Percentiles rank a stretch among this genome's conserved stretches.
phyloP scores from a whole-genome alignment of 2,797 vertebrate species.

The Peromyscus nudipes region DNA sequence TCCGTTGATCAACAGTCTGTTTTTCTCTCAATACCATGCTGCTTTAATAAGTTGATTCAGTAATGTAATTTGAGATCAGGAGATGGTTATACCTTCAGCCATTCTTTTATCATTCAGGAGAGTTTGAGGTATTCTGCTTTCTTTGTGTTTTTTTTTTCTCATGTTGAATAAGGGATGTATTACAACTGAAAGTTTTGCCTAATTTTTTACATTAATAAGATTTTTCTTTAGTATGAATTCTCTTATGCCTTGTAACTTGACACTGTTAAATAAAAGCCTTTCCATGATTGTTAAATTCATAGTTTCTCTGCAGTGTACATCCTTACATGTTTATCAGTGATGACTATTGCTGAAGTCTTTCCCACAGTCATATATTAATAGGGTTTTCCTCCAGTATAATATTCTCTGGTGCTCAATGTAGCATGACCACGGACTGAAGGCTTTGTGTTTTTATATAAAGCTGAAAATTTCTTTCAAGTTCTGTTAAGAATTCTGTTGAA shows the following conservation, averaged over 20 bases:
- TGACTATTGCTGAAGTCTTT: neutral
- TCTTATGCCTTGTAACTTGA: slow-evolving; percentile 9
- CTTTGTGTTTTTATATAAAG: neutral
- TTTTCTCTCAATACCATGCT: no score
- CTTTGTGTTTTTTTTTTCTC: neutral
- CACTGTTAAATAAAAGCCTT: neutral
- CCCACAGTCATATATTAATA: neutral
- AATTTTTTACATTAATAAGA: neutral
- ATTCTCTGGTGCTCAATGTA: slow-evolving; percentile 48
- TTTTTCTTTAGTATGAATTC: slow-evolving; percentile 30
- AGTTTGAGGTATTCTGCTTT: no score
- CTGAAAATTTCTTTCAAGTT: no score
- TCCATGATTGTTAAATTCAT: neutral
- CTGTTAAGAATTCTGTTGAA: no score
- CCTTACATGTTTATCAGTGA: neutral
- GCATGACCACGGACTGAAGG: neutral
- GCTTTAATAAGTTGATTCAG: no score
- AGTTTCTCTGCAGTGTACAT: neutral
- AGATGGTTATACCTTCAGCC: no score
- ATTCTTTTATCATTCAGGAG: no score
- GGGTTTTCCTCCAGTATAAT: neutral
- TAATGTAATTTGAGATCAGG: no score
- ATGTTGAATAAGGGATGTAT: slow-evolving; percentile 2
- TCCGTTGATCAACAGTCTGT: no score
- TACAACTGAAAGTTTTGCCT: slow-evolving; percentile 11